Percentiles rank a stretch among this genome's conserved stretches.
phyloP scores from a whole-genome alignment of 1,140 invertebrate species.

The Eubasilissa regina region DNA sequence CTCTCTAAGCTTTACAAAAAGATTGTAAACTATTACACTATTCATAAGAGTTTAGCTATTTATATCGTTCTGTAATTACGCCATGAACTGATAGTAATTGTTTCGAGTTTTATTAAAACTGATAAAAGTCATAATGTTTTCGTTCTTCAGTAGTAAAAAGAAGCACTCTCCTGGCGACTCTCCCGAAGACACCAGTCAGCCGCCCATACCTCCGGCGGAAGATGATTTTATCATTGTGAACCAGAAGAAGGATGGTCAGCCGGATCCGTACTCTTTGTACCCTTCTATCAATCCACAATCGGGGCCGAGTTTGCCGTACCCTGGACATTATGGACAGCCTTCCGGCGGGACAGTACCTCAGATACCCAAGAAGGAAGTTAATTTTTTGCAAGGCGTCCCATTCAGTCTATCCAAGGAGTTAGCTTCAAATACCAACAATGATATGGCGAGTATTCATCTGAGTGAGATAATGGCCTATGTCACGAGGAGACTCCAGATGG shows the following conservation, averaged over 20 bases:
- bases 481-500: slow-evolving; percentile 48
- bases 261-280: slow-evolving; percentile 30
- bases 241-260: slow-evolving; percentile 1
- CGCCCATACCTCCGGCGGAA: slow-evolving; percentile 48
- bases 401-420: slow-evolving; percentile 55
- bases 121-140: slow-evolving; percentile 44
- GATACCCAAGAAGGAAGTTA: slow-evolving; percentile 49
- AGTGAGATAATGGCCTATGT: slow-evolving; percentile 58
- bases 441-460: slow-evolving; percentile 51
- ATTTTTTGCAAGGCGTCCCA: slow-evolving; percentile 56
- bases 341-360: slow-evolving; percentile 13
- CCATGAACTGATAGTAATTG: too few relatives aligned
- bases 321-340: slow-evolving; percentile 20
- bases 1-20: too few relatives aligned
- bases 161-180: slow-evolving; percentile 48
- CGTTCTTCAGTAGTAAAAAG: slow-evolving; percentile 49
- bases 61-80: slow-evolving; percentile 7
- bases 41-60: not conserved
- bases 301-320: slow-evolving; percentile 13
- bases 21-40: too few relatives aligned
- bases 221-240: slow-evolving; percentile 57
- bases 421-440: slow-evolving; percentile 42
- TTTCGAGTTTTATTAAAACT: not conserved
- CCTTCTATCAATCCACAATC: slow-evolving; percentile 50
- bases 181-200: slow-evolving; percentile 44